A percentile compares a stretch with the other conserved stretches of the same genome.
Conservation (phyloP, 2,797 vertebrate genomes). For the Sphenopsis melanotis region DNA sequence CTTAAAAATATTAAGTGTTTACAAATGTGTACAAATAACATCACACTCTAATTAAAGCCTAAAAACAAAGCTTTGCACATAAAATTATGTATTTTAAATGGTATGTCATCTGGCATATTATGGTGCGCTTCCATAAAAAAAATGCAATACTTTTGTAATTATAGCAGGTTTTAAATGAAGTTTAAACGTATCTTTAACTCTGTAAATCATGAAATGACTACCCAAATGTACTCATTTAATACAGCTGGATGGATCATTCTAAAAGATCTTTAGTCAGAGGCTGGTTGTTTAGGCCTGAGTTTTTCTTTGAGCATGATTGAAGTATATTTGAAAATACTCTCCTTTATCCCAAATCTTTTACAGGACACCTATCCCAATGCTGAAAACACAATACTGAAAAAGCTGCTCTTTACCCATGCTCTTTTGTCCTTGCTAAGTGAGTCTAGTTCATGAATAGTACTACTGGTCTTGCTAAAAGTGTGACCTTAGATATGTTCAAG, state of each 20-base stretch:
- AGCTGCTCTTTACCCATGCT: not conserved
- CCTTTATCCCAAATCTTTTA: not conserved
- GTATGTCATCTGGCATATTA: not conserved
- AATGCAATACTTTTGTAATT: not conserved
- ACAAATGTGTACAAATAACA: not conserved
- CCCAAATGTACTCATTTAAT: not conserved
- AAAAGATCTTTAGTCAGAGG: not conserved
- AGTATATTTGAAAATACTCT: not conserved
- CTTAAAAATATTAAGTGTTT: not conserved
- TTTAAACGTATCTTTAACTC: not conserved
- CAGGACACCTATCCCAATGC: not conserved
- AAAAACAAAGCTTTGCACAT: not conserved
- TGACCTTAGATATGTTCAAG: conserved; percentile 45
- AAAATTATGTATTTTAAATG: not conserved
- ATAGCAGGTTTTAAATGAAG: not conserved
- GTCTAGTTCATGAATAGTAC: not conserved
- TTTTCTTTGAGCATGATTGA: not conserved
- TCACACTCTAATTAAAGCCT: not conserved
- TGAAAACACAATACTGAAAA: not conserved
- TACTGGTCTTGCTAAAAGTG: conserved; percentile 2
- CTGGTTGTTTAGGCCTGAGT: not conserved
- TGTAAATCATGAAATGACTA: not conserved
- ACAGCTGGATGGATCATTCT: not conserved
- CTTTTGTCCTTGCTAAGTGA: conserved; percentile 42
- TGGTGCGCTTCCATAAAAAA: not conserved